A percentile compares a stretch with the other conserved stretches of the same genome.
Conservation (phyloP, 2,113 vertebrate species). For the Chaetorhynchus papuensis region DNA sequence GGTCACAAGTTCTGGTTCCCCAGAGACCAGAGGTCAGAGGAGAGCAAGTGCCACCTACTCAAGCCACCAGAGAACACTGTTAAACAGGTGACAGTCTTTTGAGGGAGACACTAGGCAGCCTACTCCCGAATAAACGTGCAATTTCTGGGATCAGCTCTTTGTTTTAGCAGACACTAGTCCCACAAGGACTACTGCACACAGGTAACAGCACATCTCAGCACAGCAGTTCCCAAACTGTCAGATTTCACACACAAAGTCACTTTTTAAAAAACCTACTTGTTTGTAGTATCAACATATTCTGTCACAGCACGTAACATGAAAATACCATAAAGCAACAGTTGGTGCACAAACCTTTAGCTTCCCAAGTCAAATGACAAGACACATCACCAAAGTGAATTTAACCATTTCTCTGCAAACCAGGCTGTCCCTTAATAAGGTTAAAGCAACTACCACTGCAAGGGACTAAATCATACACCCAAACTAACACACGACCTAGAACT, state of each 20-base stretch:
- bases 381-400: not conserved
- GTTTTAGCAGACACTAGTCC: not conserved
- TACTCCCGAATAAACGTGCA: fast-evolving
- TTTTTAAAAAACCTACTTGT: not conserved
- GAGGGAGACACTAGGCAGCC: not conserved
- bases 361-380: not conserved
- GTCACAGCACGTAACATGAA: not conserved
- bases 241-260: not conserved
- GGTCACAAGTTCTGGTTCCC: not conserved
- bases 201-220: not conserved
- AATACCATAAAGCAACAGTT: not conserved
- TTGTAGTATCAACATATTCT: not conserved
- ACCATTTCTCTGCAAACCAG: not conserved
- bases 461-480: not conserved
- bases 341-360: not conserved
- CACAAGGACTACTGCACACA: not conserved
- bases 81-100: not conserved
- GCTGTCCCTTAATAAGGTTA: not conserved
- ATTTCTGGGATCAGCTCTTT: not conserved
- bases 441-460: not conserved
- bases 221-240: not conserved
- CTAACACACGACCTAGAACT: not conserved
- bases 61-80: not conserved
- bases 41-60: not conserved
- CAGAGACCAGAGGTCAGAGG: not conserved